Base-by-base conservation (phyloP, 2,113 vertebrate species). In the Serinus canaria region DNA sequence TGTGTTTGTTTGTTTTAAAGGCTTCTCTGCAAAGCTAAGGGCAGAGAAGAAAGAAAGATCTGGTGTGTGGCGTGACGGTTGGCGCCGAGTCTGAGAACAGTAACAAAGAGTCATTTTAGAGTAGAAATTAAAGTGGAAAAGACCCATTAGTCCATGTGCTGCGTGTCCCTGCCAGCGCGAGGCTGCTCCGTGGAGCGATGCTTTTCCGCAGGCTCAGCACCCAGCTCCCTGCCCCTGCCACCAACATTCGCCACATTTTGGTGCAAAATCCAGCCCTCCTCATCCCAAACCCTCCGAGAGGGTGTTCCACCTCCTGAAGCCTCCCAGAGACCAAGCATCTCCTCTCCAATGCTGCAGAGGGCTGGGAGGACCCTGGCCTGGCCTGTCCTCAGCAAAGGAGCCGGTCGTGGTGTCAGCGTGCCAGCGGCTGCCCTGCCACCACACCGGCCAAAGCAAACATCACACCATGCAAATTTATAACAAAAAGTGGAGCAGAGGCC, bases 1-100 rank as follows among this genome's bases (percentile, higher is more conserved):
- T 81, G 66, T 92, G 93, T 95, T 97, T 98, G 96, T 97, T 98
- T 98, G 96, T 95, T 98, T 97, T 98, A 95, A 97, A 95, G 92
- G 83, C 89, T 95, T 97, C 95, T 97, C 92, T 22, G 22, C 22
- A 31, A 87, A 94, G 90, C 79, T 96, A 92, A 92, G 92, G 92
- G 89, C 92, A 96, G 74, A 86, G 92, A 85, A 92, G 79, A 83
- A 70, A 92, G 73, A 88, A 53, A 55, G 70, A 85, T 91, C 62
- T 90, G 89, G 88, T 92, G 90, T 80, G 66, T 49, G 82, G 82
- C 44, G 17, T 19, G 96, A 67, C 49, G 23, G 86, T 84, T 95
- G 94, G 88, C 87, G 47, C 76, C 5, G 60, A 93, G 79, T 92
- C 92, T 93, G 80, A 96, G 94, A 96, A 92, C 90, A 95, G 90